Evolutionary conservation across 2,888 invertebrate genomes (phyloP), one percentile per base, ranked within the genome.

Genomic region (Cyclophora albipunctata): DNA sequence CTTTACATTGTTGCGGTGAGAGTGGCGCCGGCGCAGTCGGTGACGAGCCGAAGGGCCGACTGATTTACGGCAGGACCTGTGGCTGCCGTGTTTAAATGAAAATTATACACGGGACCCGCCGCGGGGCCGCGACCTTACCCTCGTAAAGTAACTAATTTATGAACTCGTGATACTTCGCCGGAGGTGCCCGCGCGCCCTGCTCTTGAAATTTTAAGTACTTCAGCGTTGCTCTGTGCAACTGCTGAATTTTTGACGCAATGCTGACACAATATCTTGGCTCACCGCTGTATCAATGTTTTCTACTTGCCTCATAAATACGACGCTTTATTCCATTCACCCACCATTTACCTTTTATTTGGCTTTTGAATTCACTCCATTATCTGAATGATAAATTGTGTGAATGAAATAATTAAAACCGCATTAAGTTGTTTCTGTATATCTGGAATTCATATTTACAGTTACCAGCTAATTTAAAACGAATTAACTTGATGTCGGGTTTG

Each of bases 101-200:
- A 84, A 84, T 84, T 85, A 82, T 82, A 82, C 81, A 81, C 78
- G 74, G 69, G 69, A 61, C 70, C 70, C 69, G 74, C 75, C 73
- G 76, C 69, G 69, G 73, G 67, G 75, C 68, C 75, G 71, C 73
- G 79, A 78, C 80, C 81, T 81, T 81, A 75, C 78, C 75, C 82
- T 80, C 78, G 73, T 82, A 79, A 81, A 81, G 75, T 83, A 83
- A 84, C 81, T 82, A 83, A 84, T 83, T 84, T 83, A 84, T 84
- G 79, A 81, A 81, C 80, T 75, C 76, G 75, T 78, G 78, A 78
- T 81, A 75, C 77, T 78, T 68, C 70, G 73, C 69, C 72, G 73
- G 73, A 76, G 78, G 75, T 73, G 71, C 71, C 71, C 69, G 71
- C 69, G 71, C 67, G 73, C 78, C 71, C 71, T 63, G 73, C 81